phyloP scores from a whole-genome alignment of 2,797 vertebrate genomes.

The Ceyx erithaca region DNA sequence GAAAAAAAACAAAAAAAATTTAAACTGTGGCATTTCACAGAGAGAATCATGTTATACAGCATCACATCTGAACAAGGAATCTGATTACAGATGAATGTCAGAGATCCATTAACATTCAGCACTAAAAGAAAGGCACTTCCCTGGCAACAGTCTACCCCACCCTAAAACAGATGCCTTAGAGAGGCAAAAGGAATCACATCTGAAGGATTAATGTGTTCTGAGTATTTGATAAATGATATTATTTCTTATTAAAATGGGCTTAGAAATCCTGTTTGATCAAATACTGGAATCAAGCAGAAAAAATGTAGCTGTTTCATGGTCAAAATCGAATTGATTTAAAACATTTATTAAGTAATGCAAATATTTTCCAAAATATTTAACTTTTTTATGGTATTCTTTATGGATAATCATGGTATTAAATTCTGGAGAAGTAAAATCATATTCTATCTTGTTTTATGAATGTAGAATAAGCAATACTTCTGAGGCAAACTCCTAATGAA shows the following conservation, averaged over 20 bases:
- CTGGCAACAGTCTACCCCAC: not conserved
- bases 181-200: not conserved
- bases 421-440: not conserved
- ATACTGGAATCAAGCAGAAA: not conserved
- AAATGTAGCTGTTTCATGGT: not conserved
- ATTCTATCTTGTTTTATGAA: not conserved
- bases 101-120: not conserved
- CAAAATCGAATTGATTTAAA: not conserved
- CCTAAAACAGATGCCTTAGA: not conserved
- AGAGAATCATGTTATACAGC: not conserved
- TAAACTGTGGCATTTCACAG: not conserved
- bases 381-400: not conserved
- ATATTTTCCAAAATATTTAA: not conserved
- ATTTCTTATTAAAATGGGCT: not conserved
- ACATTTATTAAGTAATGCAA: not conserved
- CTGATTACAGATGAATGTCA: not conserved
- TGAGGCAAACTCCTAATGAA: not conserved
- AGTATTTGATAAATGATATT: not conserved
- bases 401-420: not conserved
- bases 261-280: not conserved
- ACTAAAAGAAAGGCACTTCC: not conserved
- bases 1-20: not conserved
- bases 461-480: not conserved
- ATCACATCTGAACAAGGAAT: not conserved
- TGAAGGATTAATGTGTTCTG: not conserved